Evolutionary conservation across 2,888 invertebrate genomes (phyloP), one percentile per base, ranked within the genome.

Genomic region (Dynastes maya): DNA sequence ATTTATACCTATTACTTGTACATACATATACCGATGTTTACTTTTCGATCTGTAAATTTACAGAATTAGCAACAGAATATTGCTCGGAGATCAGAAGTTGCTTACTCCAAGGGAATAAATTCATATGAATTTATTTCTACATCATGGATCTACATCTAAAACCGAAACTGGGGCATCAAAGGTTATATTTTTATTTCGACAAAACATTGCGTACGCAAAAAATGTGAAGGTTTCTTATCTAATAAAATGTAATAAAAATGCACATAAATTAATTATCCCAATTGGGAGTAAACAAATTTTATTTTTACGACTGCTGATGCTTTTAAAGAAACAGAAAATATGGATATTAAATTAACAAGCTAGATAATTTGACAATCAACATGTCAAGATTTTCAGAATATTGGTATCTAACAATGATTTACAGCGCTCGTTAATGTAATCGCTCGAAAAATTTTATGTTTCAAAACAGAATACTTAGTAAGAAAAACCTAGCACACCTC

Each of bases 31-130:
- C 67, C 45, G 22, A 45, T 67, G 27, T 67, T 45, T 67, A 67
- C 45, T 40, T 67, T 40, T 40, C 45, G 45, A 67, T 16, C 67
- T 67, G 22, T 67, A 67, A 67, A 67, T 67, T 67, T 45, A n/a
- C 67, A 67, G 27, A 45, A 40, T 16, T 65, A 65, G 8, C 2
- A n/a, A 45, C 6, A 16, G 22, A 67, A 45, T 22, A 67, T 45
- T 55, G 16, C 16, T 16, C 16, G 3, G 5, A n/a, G 16, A 16
- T 16, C 55, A 45, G 45, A 29, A 45, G 13, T 29, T 67, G 16
- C n/a, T 45, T 40, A 29, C n/a, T 9, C 45, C 4, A 45, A 67
- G 45, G 2, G 13, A 45, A 67, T 67, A 67, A 67, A 67, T 67
- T 67, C 45, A 8, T n/a, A 16, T 16, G 37, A 45, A 67, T 45